Conservation (phyloP, 2,113 vertebrate genomes). For the Dinomys branickii region DNA sequence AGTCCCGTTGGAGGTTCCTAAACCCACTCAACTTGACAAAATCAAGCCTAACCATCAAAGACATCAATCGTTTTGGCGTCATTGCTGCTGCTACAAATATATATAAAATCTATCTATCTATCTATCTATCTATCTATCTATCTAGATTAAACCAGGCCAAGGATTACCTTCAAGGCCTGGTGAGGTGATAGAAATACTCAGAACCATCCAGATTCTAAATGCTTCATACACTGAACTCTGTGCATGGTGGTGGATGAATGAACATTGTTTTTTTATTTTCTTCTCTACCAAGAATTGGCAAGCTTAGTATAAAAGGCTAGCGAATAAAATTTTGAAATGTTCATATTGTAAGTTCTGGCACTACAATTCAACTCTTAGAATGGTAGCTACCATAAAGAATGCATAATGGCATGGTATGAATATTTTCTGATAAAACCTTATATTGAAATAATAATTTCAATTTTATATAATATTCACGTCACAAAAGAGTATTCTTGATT, state of each 20-base stretch:
- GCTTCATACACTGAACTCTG: neutral
- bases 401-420: neutral
- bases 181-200: neutral
- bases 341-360: neutral
- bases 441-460: neutral
- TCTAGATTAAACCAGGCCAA: neutral
- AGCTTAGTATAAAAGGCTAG: neutral
- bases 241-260: neutral
- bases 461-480: neutral
- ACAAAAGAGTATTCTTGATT: neutral
- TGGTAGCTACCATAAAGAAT: neutral
- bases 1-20: neutral
- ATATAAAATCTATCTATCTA: too few relatives aligned
- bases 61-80: neutral
- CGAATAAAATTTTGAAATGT: neutral
- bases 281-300: neutral
- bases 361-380: neutral
- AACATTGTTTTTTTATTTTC: slow-evolving; percentile 14
- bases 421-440: neutral
- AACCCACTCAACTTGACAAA: neutral
- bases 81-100: neutral
- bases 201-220: neutral
- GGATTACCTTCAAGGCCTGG: neutral
- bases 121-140: too few relatives aligned
- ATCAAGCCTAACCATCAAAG: neutral